These are phyloP conservation scores for Craseonycteris thonglongyai DNA, from an alignment of 2,113 vertebrate species.

Conservation along the genomic window DNA sequence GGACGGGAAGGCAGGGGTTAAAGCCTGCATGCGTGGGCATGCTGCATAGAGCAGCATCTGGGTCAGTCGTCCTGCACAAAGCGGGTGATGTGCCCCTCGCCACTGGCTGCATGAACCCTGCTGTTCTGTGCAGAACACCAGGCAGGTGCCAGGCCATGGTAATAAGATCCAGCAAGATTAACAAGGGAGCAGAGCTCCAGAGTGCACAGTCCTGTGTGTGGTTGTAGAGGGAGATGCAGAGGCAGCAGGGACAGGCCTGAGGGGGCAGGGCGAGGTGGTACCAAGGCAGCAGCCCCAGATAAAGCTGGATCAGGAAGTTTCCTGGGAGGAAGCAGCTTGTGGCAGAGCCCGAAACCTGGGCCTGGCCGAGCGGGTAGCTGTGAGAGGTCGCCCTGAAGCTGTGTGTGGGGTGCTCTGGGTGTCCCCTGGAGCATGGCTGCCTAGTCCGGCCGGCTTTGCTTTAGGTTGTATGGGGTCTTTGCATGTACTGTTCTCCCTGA, in stretches of 20 bases:
- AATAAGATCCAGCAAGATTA: conserved; percentile 26
- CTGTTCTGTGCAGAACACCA: background rate
- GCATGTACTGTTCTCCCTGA: accelerated
- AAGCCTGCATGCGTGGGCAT: background rate
- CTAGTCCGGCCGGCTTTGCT: background rate
- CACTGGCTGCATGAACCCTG: background rate
- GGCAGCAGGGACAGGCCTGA: background rate
- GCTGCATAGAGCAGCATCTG: background rate
- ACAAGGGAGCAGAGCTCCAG: background rate
- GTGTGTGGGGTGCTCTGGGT: background rate
- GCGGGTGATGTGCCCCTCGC: background rate
- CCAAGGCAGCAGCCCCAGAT: background rate
- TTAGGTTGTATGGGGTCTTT: background rate
- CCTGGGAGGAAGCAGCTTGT: background rate
- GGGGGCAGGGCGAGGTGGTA: background rate
- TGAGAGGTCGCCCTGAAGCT: accelerated
- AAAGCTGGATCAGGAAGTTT: background rate
- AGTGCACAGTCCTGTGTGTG: accelerated
- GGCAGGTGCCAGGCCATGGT: background rate
- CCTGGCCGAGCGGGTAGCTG: background rate
- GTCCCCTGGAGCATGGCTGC: accelerated
- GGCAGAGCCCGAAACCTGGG: background rate
- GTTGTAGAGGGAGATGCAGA: background rate
- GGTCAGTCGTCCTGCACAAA: conserved; percentile 37
- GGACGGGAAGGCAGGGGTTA: background rate